phyloP scores from a whole-genome alignment of 2,888 invertebrate genomes.

The Lepidocyrtoides sp. region DNA sequence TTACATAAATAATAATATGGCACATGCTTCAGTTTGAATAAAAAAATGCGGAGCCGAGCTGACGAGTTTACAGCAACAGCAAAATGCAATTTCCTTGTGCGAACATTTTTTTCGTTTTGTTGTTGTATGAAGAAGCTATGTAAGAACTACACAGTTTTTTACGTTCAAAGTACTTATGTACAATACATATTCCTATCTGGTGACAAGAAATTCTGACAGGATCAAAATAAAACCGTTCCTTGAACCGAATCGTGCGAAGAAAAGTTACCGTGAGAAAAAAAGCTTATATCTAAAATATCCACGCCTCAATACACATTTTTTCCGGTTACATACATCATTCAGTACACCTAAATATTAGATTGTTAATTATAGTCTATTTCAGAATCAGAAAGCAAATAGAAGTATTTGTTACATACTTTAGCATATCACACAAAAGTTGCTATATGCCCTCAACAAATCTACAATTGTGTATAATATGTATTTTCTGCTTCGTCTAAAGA shows the following conservation, averaged over 20 bases:
- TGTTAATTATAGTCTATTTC: background rate
- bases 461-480: too few relatives aligned
- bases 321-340: conserved; percentile 24
- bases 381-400: background rate
- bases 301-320: conserved; percentile 56
- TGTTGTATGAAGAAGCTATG: background rate
- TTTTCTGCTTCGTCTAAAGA: background rate
- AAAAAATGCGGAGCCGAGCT: conserved; percentile 1
- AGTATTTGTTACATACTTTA: background rate
- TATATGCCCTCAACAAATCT: background rate
- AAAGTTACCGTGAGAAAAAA: conserved; percentile 64
- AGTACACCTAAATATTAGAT: background rate
- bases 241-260: conserved; percentile 59
- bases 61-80: conserved; percentile 43
- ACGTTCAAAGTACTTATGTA: background rate
- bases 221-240: conserved; percentile 50
- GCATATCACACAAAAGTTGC: background rate
- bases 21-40: conserved; percentile 25
- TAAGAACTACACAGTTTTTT: background rate
- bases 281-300: conserved; percentile 2
- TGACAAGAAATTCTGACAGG: conserved; percentile 52
- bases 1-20: conserved; percentile 9
- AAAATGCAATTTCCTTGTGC: conserved; percentile 49
- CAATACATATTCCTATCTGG: conserved; percentile 48
- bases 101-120: background rate